These are phyloP conservation scores for Manis crassicaudata DNA, from an alignment of 2,797 vertebrate genomes.

Conservation along the genomic window DNA sequence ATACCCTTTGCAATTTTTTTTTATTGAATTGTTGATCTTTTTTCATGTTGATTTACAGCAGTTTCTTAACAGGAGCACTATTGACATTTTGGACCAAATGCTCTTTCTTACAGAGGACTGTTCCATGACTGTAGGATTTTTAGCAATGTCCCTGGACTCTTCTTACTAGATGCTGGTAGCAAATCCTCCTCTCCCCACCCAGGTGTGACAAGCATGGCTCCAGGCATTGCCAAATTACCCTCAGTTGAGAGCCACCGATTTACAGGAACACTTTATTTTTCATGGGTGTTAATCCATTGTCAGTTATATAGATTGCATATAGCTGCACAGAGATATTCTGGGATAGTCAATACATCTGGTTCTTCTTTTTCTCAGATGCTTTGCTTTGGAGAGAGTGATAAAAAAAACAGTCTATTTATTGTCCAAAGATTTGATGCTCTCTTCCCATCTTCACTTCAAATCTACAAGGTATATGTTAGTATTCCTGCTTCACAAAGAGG, in stretches of 20 bases:
- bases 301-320: not conserved
- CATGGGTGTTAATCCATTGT: not conserved
- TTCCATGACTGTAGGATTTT: not conserved
- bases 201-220: not conserved
- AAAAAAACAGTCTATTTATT: not conserved
- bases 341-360: not conserved
- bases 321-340: not conserved
- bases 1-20: conserved; percentile 52
- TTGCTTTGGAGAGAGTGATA: not conserved
- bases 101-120: not conserved
- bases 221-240: not conserved
- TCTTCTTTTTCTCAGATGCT: not conserved
- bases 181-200: not conserved
- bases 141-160: not conserved
- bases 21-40: conserved; percentile 55
- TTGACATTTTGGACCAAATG: not conserved
- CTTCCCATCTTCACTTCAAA: not conserved
- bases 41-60: conserved; percentile 48
- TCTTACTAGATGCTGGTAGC: not conserved
- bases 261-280: not conserved
- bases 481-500: not conserved
- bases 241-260: not conserved
- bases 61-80: not conserved
- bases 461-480: not conserved
- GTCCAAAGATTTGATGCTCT: not conserved